Evolutionary conservation across 2,888 invertebrate species (phyloP), one percentile per base, ranked within the genome.

Genomic region (Machimus rusticus): DNA sequence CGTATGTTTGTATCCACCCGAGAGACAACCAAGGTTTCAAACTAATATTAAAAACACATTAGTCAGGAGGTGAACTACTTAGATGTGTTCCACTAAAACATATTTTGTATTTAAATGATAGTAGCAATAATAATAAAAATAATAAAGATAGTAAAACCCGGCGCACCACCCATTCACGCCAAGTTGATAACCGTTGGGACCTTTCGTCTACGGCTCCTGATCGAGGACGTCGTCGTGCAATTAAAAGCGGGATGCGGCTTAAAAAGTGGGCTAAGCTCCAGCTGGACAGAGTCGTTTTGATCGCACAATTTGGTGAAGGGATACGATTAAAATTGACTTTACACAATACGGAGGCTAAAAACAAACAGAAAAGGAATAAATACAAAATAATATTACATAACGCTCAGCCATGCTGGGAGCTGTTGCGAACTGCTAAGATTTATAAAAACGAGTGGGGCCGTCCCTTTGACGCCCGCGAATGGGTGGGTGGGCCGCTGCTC

Each of bases 21-120:
- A 57, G 37, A 82, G 82, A 66, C 66, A 82, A 82, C 82, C 57
- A 82, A 82, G 57, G 39, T 82, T 82, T 82, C n/a, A 57, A 82
- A 82, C 82, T 82, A 66, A 57, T 57, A 82, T 37, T 31, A 34
- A 82, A 57, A 82, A 57, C 82, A 82, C 57, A 66, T 82, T 82
- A 57, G 66, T 82, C 19, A 37, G 57, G 31, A 82, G 37, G 39
- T 82, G 82, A 82, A 57, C 43, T 78, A 78, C 37, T 82, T 82
- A 37, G 23, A 19, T 34, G 66, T 82, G 14, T 81, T 28, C 31
- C 51, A 37, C 57, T 82, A 81, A 34, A 82, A 82, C 66, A 82
- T 82, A 66, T 37, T 82, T 57, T 34, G 4, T 76, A 76, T 16
- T 19, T 76, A 19, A 76, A 76, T 37, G 16, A 82, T 57, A 57